Conservation (phyloP, 2,113 vertebrate genomes). For the Trichechus manatus region DNA sequence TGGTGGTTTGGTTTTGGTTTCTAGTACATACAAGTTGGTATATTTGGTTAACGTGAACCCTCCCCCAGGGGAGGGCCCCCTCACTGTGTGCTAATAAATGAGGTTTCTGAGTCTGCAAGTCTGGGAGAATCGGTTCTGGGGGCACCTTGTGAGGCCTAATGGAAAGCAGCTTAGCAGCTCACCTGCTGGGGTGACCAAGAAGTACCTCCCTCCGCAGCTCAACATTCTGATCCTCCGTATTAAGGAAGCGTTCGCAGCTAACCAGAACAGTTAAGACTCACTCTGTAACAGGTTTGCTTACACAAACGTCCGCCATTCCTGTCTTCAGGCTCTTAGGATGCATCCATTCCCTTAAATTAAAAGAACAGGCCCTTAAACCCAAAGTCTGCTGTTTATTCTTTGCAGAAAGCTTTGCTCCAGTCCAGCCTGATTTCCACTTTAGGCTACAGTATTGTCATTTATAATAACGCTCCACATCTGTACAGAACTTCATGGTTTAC, state of each 20-base stretch:
- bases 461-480: not conserved
- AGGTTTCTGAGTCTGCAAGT: not conserved
- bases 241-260: too few relatives aligned
- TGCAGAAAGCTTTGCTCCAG: not conserved
- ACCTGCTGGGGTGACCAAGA: fast-evolving
- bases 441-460: too few relatives aligned
- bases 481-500: not conserved
- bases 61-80: not conserved
- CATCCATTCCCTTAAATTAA: not conserved
- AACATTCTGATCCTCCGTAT: not conserved
- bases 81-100: not conserved
- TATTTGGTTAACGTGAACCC: not conserved
- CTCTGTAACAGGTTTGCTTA: not conserved
- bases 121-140: not conserved
- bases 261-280: not conserved
- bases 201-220: not conserved
- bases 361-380: not conserved
- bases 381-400: not conserved
- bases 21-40: too few relatives aligned
- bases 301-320: fast-evolving
- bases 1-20: too few relatives aligned
- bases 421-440: not conserved
- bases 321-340: not conserved
- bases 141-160: too few relatives aligned
- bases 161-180: not conserved